These are phyloP conservation scores for Neogobius melanostomus DNA, from an alignment of 2,113 vertebrate genomes.

Conservation along the genomic window DNA sequence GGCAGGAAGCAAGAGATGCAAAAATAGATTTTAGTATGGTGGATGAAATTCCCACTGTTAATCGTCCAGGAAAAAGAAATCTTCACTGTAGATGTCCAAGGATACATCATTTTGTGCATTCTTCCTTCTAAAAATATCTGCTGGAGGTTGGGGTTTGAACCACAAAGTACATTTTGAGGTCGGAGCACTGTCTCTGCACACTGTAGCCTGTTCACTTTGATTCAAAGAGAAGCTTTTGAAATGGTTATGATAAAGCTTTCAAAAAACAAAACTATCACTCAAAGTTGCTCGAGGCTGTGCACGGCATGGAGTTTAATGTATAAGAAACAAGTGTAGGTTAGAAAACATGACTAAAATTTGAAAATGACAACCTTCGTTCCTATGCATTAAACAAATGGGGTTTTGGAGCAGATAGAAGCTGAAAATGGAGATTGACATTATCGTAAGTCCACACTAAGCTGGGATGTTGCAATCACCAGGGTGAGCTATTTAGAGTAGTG, in stretches of 20 bases:
- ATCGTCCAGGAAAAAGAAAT: conserved; percentile 50
- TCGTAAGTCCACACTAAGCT: neutral
- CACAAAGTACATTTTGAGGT: conserved; percentile 73
- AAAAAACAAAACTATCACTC: conserved; percentile 41
- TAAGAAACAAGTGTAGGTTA: conserved; percentile 13
- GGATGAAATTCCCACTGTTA: conserved; percentile 45
- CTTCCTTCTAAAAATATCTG: conserved; percentile 71
- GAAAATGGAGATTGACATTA: neutral
- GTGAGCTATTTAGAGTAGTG: too few species aligned
- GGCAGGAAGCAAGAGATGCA: conserved; percentile 47
- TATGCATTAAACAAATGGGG: too few species aligned
- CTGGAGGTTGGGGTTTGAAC: conserved; percentile 59
- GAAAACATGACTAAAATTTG: neutral
- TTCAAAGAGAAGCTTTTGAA: conserved; percentile 47
- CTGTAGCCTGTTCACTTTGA: conserved; percentile 51
- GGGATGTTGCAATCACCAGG: neutral
- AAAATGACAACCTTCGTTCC: too few species aligned
- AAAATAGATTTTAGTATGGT: conserved; percentile 59
- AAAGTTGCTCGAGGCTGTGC: conserved; percentile 33
- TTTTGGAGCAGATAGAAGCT: neutral
- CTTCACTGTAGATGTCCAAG: conserved; percentile 48
- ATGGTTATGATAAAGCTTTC: conserved; percentile 44
- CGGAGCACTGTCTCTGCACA: conserved; percentile 56
- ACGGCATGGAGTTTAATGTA: neutral
- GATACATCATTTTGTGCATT: conserved; percentile 68